Evolutionary conservation across 2,113 vertebrate species (phyloP).

Genomic region (Clarias magur): DNA sequence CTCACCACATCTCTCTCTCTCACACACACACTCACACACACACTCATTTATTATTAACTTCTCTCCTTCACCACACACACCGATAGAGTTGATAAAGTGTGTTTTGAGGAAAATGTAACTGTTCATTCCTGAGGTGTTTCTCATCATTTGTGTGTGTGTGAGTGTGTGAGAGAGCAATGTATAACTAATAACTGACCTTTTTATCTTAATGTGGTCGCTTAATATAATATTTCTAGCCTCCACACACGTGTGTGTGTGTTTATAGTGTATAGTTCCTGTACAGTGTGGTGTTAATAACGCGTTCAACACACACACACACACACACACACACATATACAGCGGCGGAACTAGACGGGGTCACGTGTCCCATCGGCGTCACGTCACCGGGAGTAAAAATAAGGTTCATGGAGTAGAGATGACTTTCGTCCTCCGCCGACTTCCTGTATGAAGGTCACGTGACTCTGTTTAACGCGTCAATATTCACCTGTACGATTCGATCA

Average conservation of each 20-base stretch:
- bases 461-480: not conserved
- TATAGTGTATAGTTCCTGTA: too few relatives aligned
- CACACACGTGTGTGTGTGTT: not conserved
- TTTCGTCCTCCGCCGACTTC: not conserved
- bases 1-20: not conserved
- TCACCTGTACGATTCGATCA: not conserved
- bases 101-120: too few relatives aligned
- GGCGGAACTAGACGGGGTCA: conserved; percentile 18
- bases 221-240: not conserved
- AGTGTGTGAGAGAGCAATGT: not conserved
- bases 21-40: too few relatives aligned
- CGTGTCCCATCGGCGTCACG: conserved; percentile 22
- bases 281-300: not conserved
- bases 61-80: too few relatives aligned
- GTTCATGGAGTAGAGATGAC: not conserved
- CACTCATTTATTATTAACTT: not conserved
- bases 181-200: not conserved
- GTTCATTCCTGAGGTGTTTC: not conserved
- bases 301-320: not conserved
- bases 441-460: not conserved
- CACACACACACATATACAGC: not conserved
- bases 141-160: not conserved
- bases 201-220: not conserved
- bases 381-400: conserved; percentile 33
- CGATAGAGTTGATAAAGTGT: not conserved